Evolutionary conservation across 35 echinoderm and acorn worm species (phyloP).

Genomic region (Lytechinus pictus): DNA sequence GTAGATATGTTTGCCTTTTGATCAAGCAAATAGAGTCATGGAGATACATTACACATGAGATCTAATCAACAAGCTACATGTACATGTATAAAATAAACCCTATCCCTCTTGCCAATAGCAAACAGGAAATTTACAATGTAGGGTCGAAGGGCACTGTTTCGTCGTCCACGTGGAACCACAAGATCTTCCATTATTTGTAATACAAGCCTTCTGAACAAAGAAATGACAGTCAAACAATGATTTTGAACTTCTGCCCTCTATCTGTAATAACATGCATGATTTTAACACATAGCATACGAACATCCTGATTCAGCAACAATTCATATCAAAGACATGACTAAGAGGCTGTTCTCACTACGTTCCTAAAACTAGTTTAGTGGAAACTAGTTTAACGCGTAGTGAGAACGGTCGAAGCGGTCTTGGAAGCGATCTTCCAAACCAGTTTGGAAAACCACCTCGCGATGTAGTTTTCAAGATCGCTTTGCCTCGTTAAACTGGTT

Average conservation of each 20-base stretch:
- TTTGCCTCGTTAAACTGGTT: too few species aligned
- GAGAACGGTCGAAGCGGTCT: too few species aligned
- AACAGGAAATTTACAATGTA: background rate
- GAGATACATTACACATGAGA: background rate
- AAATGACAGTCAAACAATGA: background rate
- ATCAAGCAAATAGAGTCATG: background rate
- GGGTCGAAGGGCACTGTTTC: background rate
- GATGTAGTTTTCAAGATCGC: too few species aligned
- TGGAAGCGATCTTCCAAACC: too few species aligned
- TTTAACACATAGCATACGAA: background rate
- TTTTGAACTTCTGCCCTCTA: background rate
- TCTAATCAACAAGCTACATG: background rate
- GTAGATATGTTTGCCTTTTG: background rate
- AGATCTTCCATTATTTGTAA: background rate
- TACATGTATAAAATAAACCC: too few species aligned
- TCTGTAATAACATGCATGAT: background rate
- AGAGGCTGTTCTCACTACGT: too few species aligned
- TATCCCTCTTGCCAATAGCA: background rate
- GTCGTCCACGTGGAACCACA: background rate
- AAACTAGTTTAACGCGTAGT: too few species aligned
- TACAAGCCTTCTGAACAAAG: background rate
- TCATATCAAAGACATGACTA: background rate
- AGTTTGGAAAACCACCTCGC: too few species aligned
- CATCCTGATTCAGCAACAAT: background rate
- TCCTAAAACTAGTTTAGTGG: too few species aligned